Conservation (phyloP, 2,888 invertebrate species). For the Eupithecia exiguata region DNA sequence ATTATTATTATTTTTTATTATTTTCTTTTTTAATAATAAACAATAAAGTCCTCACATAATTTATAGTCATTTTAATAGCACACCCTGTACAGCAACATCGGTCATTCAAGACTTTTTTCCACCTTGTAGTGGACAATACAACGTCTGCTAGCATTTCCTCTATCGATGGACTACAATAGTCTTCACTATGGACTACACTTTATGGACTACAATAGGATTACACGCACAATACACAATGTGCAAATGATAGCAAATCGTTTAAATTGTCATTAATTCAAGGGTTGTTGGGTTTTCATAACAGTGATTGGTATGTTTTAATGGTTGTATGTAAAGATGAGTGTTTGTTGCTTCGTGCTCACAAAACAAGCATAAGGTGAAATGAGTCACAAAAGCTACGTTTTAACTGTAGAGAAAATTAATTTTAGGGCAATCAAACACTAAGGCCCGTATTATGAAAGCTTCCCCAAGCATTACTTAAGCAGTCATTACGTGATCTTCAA, state of each 20-base stretch:
- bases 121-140: conserved; percentile 60
- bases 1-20: no score
- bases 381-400: no score
- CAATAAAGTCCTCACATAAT: no score
- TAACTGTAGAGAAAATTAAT: no score
- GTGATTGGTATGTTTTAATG: conserved; percentile 15
- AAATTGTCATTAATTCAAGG: conserved; percentile 30
- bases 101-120: conserved; percentile 77
- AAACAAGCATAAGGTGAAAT: not conserved
- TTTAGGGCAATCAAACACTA: no score
- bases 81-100: conserved; percentile 59
- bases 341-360: not conserved
- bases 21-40: no score
- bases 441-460: no score
- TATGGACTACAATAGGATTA: conserved; percentile 73
- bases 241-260: conserved; percentile 35
- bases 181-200: conserved; percentile 47
- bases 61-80: conserved; percentile 21
- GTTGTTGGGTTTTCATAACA: conserved; percentile 23
- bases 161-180: conserved; percentile 2
- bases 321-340: not conserved
- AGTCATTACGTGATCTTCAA: no score
- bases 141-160: conserved; percentile 54
- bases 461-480: no score
- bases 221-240: conserved; percentile 55